Evolutionary conservation across 2,113 vertebrate species (phyloP).

Genomic region (Taxidea taxus): DNA sequence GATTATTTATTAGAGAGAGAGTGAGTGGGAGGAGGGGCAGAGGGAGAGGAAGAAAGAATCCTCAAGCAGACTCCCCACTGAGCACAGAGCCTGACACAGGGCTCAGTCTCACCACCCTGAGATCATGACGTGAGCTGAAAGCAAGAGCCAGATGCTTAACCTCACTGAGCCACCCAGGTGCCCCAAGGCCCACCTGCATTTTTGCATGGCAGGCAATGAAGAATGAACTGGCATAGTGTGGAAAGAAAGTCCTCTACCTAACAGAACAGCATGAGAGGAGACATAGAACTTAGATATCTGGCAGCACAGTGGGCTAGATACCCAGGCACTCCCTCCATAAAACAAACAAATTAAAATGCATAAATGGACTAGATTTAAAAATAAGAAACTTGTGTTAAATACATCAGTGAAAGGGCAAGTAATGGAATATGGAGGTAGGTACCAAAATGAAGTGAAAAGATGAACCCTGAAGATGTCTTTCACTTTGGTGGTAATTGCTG

Average conservation of each 20-base stretch:
- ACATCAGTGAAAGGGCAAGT: neutral
- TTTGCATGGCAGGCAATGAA: constrained; percentile 16
- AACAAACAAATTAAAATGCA: neutral
- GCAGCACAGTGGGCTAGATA: neutral
- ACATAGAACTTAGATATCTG: neutral
- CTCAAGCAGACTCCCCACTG: neutral
- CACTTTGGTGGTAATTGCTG: neutral
- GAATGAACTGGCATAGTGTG: neutral
- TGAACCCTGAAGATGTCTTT: neutral
- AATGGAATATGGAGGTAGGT: neutral
- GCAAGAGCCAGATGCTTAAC: neutral
- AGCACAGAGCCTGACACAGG: neutral
- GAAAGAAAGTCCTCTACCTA: neutral
- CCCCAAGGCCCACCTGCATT: neutral
- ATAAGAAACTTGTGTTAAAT: neutral
- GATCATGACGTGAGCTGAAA: neutral
- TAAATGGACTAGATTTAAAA: neutral
- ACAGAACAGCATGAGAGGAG: neutral
- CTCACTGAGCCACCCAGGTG: neutral
- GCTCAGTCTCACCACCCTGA: neutral
- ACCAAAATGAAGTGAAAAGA: neutral
- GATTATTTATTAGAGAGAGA: neutral
- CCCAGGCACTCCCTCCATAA: neutral
- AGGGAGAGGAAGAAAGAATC: neutral
- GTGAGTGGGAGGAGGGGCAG: neutral